phyloP scores from a whole-genome alignment of 2,797 vertebrate genomes.

The Sparus aurata region DNA sequence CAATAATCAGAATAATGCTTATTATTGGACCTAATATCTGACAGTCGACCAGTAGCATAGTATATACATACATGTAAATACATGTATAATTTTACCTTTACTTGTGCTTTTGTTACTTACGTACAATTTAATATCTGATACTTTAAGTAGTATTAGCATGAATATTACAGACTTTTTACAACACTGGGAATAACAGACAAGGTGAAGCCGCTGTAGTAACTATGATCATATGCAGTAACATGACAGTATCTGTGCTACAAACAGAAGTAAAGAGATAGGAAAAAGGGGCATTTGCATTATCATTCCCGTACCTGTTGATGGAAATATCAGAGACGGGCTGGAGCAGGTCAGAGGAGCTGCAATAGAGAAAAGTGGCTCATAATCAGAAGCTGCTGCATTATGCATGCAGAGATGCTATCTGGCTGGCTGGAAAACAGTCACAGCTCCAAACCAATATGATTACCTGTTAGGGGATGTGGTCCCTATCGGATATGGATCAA shows the following conservation, averaged over 20 bases:
- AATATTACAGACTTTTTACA: too few relatives aligned
- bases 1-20: too few relatives aligned
- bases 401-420: constrained; percentile 79
- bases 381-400: constrained; percentile 80
- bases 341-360: constrained; percentile 79
- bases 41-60: too few relatives aligned
- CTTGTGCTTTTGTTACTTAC: too few relatives aligned
- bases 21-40: too few relatives aligned
- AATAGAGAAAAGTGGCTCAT: constrained; percentile 77
- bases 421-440: constrained; percentile 78
- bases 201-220: constrained; percentile 22
- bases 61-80: too few relatives aligned
- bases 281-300: constrained; percentile 56
- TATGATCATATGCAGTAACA: constrained; percentile 43
- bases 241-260: constrained; percentile 30
- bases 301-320: constrained; percentile 76
- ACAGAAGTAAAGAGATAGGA: constrained; percentile 34
- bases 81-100: too few relatives aligned
- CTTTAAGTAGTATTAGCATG: too few relatives aligned
- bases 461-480: constrained; percentile 85
- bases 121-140: too few relatives aligned
- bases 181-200: neutral
- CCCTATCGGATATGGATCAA: constrained; percentile 85
- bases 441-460: constrained; percentile 82
- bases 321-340: constrained; percentile 72